Base-by-base conservation (phyloP, 2,888 invertebrate species). In the Parapristionchus giblindavisi region DNA sequence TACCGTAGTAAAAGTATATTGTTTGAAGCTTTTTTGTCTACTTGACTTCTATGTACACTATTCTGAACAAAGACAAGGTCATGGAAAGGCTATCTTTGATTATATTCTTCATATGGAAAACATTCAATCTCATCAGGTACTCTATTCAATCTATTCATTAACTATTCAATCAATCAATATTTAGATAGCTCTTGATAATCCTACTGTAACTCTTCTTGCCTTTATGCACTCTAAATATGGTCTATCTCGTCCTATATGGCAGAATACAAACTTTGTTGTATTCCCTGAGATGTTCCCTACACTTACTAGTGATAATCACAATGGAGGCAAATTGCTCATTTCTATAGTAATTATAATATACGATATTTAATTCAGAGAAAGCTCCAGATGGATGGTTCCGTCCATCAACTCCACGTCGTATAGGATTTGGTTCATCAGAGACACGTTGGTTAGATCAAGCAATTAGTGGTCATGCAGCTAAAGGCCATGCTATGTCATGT, bases 1-100 rank as follows among this genome's bases (percentile, higher is more conserved):
- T 24, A 56, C 24, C 14, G 29, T n/a, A n/a, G n/a, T n/a, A n/a
- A n/a, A n/a, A n/a, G n/a, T n/a, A n/a, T n/a, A n/a, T n/a, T n/a
- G n/a, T 14, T 74, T 76, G 38, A 61, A 81, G 81, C 79, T 95
- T 0, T 91, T 94, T 21, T 96, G 96, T 89, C 92, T 97, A 75
- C 91, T 98, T 66, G 97, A 98, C 89, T 97, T 98, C 90, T 98
- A 93, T 89, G 92, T 98, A 34, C 90, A 94, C 86, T 93, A 93
- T 88, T 92, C 93, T 2, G 91, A 92, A 63, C 96, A 96, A 89
- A 92, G 96, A 75, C 91, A 91, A 88, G 97, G 97, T 2, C 91
- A 92, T 87, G 97, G 97, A 3, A 93, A 92, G 85, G 89, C 91
- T 77, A 90, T 98, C 21, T 96, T 94, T 89, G 94, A 96, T 82